Evolutionary conservation across 2,888 invertebrate species (phyloP).

Genomic region (Ornithoptera alexandrae): DNA sequence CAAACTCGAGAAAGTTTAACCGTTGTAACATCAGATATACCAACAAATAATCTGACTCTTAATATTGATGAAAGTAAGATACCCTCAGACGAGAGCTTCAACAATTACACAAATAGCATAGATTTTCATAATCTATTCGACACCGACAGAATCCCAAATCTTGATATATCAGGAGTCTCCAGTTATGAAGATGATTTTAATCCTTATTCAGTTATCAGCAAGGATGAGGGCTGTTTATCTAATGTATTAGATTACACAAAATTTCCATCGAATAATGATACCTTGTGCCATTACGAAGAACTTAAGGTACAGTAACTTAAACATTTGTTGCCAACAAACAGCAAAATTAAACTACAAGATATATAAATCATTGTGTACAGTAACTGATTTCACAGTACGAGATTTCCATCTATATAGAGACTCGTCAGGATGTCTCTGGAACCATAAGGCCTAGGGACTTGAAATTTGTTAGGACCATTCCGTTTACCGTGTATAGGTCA

Average conservation of each 20-base stretch:
- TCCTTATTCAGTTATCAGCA: slow-evolving; percentile 35
- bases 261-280: slow-evolving; percentile 8
- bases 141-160: slow-evolving; percentile 53
- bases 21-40: slow-evolving; percentile 6
- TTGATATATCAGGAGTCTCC: slow-evolving; percentile 55
- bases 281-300: not conserved
- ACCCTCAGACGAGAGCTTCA: slow-evolving; percentile 62
- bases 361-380: too few relatives aligned
- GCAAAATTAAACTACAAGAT: too few relatives aligned
- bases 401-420: too few relatives aligned
- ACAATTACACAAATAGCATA: slow-evolving; percentile 55
- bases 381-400: too few relatives aligned
- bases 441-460: too few relatives aligned
- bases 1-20: slow-evolving; percentile 30
- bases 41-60: slow-evolving; percentile 33
- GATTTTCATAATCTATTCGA: slow-evolving; percentile 62
- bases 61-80: slow-evolving; percentile 49
- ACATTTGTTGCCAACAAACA: not conserved
- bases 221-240: slow-evolving; percentile 3
- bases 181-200: slow-evolving; percentile 52
- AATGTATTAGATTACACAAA: slow-evolving; percentile 6
- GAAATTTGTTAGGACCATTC: too few relatives aligned
- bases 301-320: not conserved
- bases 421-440: too few relatives aligned
- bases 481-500: too few relatives aligned